Conservation (phyloP, 1,140 invertebrate species). For the Danaus melanippus region DNA sequence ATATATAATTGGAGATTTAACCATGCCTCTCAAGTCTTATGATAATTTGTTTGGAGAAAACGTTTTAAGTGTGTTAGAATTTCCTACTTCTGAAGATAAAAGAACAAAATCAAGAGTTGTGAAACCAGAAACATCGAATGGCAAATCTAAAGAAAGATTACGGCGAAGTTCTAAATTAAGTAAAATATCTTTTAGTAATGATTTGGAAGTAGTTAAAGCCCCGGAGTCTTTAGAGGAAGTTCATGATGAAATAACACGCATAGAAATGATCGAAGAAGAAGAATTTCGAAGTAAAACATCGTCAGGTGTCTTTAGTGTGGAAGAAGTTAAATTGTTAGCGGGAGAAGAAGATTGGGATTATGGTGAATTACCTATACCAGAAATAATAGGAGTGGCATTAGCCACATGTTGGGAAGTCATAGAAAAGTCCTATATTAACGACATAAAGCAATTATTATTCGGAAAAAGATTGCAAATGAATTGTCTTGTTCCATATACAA, state of each 20-base stretch:
- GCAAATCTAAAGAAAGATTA: slow-evolving; percentile 43
- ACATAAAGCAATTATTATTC: slow-evolving; percentile 71
- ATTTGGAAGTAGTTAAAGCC: slow-evolving; percentile 41
- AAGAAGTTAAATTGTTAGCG: slow-evolving; percentile 49
- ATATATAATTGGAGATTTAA: slow-evolving; percentile 72
- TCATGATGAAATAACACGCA: slow-evolving; percentile 23
- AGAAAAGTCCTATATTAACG: slow-evolving; percentile 71
- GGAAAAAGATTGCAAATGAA: slow-evolving; percentile 68
- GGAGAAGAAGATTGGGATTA: slow-evolving; percentile 73
- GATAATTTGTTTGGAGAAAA: slow-evolving; percentile 68
- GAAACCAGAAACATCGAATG: slow-evolving; percentile 43
- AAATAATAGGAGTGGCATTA: slow-evolving; percentile 51
- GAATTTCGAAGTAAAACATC: slow-evolving; percentile 24
- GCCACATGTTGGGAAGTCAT: slow-evolving; percentile 72
- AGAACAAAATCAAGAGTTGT: slow-evolving; percentile 52
- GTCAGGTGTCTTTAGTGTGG: slow-evolving; percentile 23
- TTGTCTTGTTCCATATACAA: slow-evolving; percentile 67
- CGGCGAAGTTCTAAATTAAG: slow-evolving; percentile 41
- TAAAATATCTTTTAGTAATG: slow-evolving; percentile 32
- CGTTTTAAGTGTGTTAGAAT: slow-evolving; percentile 44
- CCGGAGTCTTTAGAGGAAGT: slow-evolving; percentile 30
- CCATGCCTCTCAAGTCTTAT: slow-evolving; percentile 56
- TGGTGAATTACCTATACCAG: slow-evolving; percentile 55
- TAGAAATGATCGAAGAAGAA: slow-evolving; percentile 30
- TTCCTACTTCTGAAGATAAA: slow-evolving; percentile 49